These are phyloP conservation scores for Drosophila nigricruria DNA, from an alignment of 2,888 invertebrate species.

Conservation along the genomic window DNA sequence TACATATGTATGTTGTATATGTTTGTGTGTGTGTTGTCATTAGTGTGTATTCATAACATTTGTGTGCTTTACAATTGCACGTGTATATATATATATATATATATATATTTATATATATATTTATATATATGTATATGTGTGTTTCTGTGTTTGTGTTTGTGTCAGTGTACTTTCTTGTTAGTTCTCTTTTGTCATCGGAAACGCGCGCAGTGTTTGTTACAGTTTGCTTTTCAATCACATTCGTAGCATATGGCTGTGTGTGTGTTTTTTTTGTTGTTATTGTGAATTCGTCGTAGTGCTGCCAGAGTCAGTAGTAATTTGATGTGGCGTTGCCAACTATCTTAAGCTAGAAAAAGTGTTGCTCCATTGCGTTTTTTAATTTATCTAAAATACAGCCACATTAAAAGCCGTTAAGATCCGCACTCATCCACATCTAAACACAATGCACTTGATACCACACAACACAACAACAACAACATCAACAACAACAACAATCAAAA, in stretches of 20 bases:
- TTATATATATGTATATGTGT: slow-evolving; percentile 10
- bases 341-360: slow-evolving; percentile 34
- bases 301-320: slow-evolving; percentile 40
- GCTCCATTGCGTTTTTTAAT: slow-evolving; percentile 32
- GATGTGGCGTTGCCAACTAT: slow-evolving; percentile 47
- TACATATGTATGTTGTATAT: slow-evolving; percentile 27
- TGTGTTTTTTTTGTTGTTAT: slow-evolving; percentile 70
- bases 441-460: slow-evolving; percentile 55
- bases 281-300: slow-evolving; percentile 73
- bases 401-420: slow-evolving; percentile 71
- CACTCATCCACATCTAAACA: slow-evolving; percentile 55
- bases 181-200: slow-evolving; percentile 52
- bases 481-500: slow-evolving; percentile 46
- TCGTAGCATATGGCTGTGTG: slow-evolving; percentile 56
- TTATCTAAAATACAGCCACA: slow-evolving; percentile 49
- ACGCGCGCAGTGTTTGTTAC: slow-evolving; percentile 66
- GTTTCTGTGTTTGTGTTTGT: slow-evolving; percentile 9
- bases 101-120: not conserved
- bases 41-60: slow-evolving; percentile 67
- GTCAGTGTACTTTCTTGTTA: slow-evolving; percentile 38
- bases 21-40: slow-evolving; percentile 29
- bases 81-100: slow-evolving; percentile 24
- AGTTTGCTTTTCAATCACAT: slow-evolving; percentile 47
- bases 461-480: slow-evolving; percentile 49
- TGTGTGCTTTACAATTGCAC: slow-evolving; percentile 43